A percentile compares a stretch with the other conserved stretches of the same genome.
These are phyloP conservation scores for Leucania comma DNA, from an alignment of 2,888 invertebrate genomes.

Conservation along the genomic window DNA sequence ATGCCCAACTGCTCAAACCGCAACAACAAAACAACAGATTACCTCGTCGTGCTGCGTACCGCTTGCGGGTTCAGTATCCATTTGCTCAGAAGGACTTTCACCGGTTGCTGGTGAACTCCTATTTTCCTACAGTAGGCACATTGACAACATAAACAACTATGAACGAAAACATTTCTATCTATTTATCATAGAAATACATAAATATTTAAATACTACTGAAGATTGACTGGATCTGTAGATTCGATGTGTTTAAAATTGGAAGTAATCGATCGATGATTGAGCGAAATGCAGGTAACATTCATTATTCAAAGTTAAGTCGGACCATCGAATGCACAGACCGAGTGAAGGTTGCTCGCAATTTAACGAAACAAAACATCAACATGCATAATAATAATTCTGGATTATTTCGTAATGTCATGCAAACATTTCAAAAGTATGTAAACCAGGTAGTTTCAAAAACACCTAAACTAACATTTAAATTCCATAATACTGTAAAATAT, in stretches of 20 bases:
- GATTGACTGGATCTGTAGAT: constrained; percentile 22
- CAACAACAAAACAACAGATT: constrained; percentile 62
- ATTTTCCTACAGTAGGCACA: constrained; percentile 77
- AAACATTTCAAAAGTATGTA: constrained; percentile 1
- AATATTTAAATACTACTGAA: constrained; percentile 15
- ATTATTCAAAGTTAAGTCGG: not conserved
- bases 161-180: constrained; percentile 53
- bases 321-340: constrained; percentile 31
- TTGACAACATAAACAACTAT: constrained; percentile 73
- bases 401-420: constrained; percentile 33
- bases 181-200: constrained; percentile 36
- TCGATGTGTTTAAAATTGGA: not conserved
- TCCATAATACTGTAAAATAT: not conserved
- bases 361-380: constrained; percentile 41
- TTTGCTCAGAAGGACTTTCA: constrained; percentile 68
- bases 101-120: constrained; percentile 71
- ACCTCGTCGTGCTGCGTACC: constrained; percentile 73
- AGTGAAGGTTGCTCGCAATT: constrained; percentile 10
- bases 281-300: not conserved
- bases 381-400: constrained; percentile 39
- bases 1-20: constrained; percentile 20
- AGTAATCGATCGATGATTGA: not conserved
- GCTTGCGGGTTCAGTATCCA: constrained; percentile 71
- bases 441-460: not conserved
- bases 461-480: not conserved